A percentile compares a stretch with the other conserved stretches of the same genome.
These are phyloP conservation scores for Cuculus canorus DNA, from an alignment of 2,797 vertebrate genomes.

Conservation along the genomic window DNA sequence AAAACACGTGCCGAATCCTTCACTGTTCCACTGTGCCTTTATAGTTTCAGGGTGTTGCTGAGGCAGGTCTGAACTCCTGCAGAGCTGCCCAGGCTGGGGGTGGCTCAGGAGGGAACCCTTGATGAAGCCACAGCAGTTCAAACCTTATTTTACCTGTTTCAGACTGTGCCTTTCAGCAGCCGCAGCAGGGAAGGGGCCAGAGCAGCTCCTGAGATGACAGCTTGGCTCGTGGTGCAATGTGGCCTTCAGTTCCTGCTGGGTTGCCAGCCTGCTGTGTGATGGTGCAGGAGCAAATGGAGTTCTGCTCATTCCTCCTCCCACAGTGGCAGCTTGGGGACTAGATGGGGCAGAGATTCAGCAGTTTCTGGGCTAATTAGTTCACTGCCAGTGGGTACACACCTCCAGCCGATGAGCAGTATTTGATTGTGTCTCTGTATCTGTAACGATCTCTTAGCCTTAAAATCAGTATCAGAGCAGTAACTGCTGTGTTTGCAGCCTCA, in stretches of 20 bases:
- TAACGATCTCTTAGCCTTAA: not conserved
- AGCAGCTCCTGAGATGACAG: not conserved
- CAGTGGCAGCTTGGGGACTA: not conserved
- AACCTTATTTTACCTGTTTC: not conserved
- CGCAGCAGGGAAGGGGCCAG: not conserved
- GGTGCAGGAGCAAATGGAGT: rapidly evolving
- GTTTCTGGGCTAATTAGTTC: rapidly evolving
- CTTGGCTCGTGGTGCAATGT: rapidly evolving
- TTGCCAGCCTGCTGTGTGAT: not conserved
- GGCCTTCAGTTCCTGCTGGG: not conserved
- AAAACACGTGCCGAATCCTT: not conserved
- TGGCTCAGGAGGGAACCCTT: not conserved
- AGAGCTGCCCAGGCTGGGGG: rapidly evolving
- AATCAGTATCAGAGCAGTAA: not conserved
- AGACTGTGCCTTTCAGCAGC: not conserved
- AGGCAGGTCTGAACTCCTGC: rapidly evolving
- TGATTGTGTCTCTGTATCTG: rapidly evolving
- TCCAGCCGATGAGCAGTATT: not conserved
- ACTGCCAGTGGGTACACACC: rapidly evolving
- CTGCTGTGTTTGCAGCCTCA: not conserved
- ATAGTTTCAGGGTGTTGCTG: not conserved
- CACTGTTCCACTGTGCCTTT: not conserved
- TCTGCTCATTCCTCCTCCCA: rapidly evolving
- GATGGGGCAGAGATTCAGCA: not conserved
- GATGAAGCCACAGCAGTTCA: not conserved